phyloP scores from a whole-genome alignment of 1,140 invertebrate genomes.

The Cepaea nemoralis region DNA sequence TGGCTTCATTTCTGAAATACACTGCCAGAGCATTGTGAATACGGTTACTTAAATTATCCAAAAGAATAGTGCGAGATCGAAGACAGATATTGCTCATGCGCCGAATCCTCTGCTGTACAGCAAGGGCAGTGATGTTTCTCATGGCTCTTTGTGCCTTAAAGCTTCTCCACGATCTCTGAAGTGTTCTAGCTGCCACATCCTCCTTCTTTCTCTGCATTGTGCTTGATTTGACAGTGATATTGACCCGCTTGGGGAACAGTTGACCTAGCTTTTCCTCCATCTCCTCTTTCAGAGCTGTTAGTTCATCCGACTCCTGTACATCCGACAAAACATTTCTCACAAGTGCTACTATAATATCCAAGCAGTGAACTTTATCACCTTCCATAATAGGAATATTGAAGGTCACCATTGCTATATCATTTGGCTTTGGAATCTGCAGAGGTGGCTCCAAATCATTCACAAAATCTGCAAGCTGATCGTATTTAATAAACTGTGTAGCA shows the following conservation, averaged over 20 bases:
- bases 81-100: constrained; percentile 37
- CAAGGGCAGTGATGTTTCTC: constrained; percentile 63
- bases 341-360: constrained; percentile 92
- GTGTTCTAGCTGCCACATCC: constrained; percentile 90
- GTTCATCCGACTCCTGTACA: constrained; percentile 94
- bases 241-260: constrained; percentile 93
- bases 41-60: neutral
- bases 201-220: constrained; percentile 95
- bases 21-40: neutral
- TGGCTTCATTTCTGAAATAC: too few relatives aligned
- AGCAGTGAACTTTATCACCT: constrained; percentile 95
- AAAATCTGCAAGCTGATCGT: constrained; percentile 93
- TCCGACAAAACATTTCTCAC: constrained; percentile 91
- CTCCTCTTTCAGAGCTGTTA: constrained; percentile 88
- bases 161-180: constrained; percentile 81
- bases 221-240: constrained; percentile 92
- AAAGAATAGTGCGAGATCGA: constrained; percentile 50
- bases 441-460: constrained; percentile 93
- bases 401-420: constrained; percentile 93
- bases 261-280: constrained; percentile 95
- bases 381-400: constrained; percentile 95
- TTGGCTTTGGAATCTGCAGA: constrained; percentile 89
- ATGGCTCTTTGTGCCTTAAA: constrained; percentile 65
- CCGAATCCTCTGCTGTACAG: constrained; percentile 58
- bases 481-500: constrained; percentile 95